Evolutionary conservation across 37 sponge, comb jelly and placozoan genomes (phyloP).

Genomic region (Theonella swinhoei): DNA sequence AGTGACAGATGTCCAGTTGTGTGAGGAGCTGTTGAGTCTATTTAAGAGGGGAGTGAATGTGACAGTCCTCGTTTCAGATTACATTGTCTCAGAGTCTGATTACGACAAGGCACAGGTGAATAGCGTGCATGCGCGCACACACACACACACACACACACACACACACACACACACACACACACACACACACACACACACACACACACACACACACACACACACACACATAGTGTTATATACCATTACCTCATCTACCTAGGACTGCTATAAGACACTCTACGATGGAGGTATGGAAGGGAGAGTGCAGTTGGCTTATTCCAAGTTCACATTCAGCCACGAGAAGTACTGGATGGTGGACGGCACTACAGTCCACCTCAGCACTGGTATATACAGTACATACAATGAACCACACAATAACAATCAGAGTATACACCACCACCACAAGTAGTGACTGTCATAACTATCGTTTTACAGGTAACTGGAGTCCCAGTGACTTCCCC

Average conservation of each 20-base stretch:
- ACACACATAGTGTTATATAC: neutral
- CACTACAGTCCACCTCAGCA: slow-evolving; percentile 80
- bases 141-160: no score
- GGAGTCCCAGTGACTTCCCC: slow-evolving; percentile 89
- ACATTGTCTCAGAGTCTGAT: slow-evolving; percentile 66
- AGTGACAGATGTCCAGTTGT: slow-evolving; percentile 69
- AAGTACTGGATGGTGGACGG: slow-evolving; percentile 89
- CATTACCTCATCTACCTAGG: slow-evolving; percentile 20
- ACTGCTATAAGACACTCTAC: slow-evolving; percentile 73
- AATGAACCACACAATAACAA: neutral
- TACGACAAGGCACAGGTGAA: slow-evolving; percentile 57
- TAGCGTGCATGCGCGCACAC: no score
- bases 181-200: no score
- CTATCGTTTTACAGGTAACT: slow-evolving; percentile 64
- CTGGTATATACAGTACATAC: slow-evolving; percentile 46
- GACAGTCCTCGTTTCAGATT: slow-evolving; percentile 58
- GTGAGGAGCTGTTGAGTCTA: slow-evolving; percentile 46
- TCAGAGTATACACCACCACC: neutral
- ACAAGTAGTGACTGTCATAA: neutral
- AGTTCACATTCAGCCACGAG: slow-evolving; percentile 74
- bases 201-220: neutral
- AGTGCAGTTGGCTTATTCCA: slow-evolving; percentile 47
- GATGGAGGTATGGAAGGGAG: slow-evolving; percentile 58
- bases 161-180: no score
- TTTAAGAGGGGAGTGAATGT: slow-evolving; percentile 69